A percentile compares a stretch with the other conserved stretches of the same genome.
These are phyloP conservation scores for Rhaphigaster nebulosa DNA, from an alignment of 2,888 invertebrate species.

Conservation along the genomic window DNA sequence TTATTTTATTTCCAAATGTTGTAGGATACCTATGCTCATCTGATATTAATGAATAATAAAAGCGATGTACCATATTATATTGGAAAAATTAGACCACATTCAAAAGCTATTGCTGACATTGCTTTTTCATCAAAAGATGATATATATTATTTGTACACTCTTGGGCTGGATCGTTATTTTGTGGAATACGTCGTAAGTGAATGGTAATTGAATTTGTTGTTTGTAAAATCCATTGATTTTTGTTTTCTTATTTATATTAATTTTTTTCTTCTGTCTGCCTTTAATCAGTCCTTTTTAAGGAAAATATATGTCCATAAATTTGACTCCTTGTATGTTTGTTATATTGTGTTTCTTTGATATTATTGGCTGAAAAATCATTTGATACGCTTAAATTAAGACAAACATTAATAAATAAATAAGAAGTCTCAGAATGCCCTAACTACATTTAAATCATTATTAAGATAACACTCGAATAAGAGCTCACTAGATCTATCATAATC, in stretches of 20 bases:
- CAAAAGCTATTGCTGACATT: conserved; percentile 46
- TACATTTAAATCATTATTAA: no score
- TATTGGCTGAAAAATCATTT: no score
- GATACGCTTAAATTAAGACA: no score
- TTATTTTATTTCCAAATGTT: not conserved
- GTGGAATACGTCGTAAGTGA: conserved; percentile 33
- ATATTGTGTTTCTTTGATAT: no score
- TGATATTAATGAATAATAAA: conserved; percentile 43
- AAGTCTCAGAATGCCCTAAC: no score
- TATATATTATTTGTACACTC: conserved; percentile 3
- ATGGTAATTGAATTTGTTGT: conserved; percentile 19
- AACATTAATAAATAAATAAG: no score
- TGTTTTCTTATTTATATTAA: not conserved
- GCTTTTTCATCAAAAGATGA: conserved; percentile 29
- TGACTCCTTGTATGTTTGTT: no score
- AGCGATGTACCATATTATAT: not conserved
- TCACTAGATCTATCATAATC: no score
- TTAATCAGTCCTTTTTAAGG: no score
- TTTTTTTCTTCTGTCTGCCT: not conserved
- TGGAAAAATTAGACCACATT: conserved; percentile 52
- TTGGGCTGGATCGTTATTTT: conserved; percentile 53
- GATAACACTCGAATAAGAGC: no score
- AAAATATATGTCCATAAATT: no score
- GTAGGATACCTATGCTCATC: conserved; percentile 23
- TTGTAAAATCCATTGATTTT: not conserved